A percentile compares a stretch with the other conserved stretches of the same genome.
These are phyloP conservation scores for Brachionus koreanus DNA, from an alignment of 1,140 invertebrate species.

Conservation along the genomic window DNA sequence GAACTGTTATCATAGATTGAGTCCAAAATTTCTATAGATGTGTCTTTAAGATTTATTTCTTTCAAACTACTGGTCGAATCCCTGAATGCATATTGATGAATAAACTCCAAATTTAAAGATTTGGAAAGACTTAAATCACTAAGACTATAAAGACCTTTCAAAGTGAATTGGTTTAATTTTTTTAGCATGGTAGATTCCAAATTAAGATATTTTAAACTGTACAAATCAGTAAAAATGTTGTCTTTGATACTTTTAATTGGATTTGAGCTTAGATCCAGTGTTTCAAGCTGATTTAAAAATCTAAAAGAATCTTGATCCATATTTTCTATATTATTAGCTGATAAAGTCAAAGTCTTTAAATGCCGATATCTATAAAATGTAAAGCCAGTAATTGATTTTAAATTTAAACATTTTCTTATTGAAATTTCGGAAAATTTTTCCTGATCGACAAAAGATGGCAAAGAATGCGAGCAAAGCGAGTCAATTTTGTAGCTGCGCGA, in stretches of 20 bases:
- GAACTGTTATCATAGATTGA: not conserved
- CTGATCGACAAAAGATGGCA: conserved; percentile 30
- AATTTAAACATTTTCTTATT: conserved; percentile 21
- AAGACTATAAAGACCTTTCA: not conserved
- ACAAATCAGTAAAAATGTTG: conserved; percentile 12
- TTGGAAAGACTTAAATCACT: conserved; percentile 20
- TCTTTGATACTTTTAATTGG: not conserved
- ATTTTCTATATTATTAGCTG: not conserved
- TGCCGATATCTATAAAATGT: conserved; percentile 28
- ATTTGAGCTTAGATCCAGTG: conserved; percentile 22
- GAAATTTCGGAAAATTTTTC: conserved; percentile 30
- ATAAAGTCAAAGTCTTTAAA: conserved; percentile 1
- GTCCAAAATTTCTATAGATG: not conserved
- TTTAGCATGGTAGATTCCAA: not conserved
- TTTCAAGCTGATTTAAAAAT: conserved; percentile 18
- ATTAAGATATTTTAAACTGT: conserved; percentile 23
- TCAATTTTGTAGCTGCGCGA: conserved; percentile 24
- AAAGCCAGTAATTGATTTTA: not conserved
- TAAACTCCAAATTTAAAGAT: not conserved
- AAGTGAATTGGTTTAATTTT: not conserved
- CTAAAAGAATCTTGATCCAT: conserved; percentile 5
- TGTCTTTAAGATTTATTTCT: conserved; percentile 29
- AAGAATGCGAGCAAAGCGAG: conserved; percentile 32
- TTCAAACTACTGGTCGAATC: not conserved
- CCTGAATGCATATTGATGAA: not conserved